A percentile compares a stretch with the other conserved stretches of the same genome.
phyloP scores from a whole-genome alignment of 1,140 invertebrate genomes.

The Drosophila parvula region DNA sequence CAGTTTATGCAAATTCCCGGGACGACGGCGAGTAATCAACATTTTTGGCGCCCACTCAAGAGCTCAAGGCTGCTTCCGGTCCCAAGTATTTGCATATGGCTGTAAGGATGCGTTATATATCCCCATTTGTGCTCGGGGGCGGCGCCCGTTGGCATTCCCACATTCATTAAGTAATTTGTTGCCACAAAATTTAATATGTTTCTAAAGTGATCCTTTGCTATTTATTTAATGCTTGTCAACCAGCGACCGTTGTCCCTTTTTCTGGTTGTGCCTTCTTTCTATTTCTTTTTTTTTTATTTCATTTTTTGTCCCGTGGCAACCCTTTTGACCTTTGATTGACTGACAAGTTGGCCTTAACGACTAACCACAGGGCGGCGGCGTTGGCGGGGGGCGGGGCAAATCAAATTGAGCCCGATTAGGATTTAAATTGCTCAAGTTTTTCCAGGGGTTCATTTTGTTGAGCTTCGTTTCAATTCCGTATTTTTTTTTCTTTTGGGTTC shows the following conservation, averaged over 20 bases:
- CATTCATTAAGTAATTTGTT: slow-evolving; percentile 79
- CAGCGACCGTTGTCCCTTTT: slow-evolving; percentile 42
- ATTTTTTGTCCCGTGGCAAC: slow-evolving; percentile 24
- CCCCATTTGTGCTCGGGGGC: slow-evolving; percentile 9
- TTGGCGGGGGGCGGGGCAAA: slow-evolving; percentile 10
- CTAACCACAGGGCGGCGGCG: slow-evolving; percentile 16
- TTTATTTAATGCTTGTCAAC: slow-evolving; percentile 72
- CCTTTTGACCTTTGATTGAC: slow-evolving; percentile 80
- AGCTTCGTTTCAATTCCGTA: neutral
- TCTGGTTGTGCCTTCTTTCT: slow-evolving; percentile 7
- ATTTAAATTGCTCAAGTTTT: slow-evolving; percentile 66
- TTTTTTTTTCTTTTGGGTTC: slow-evolving; percentile 1
- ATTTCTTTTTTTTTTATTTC: neutral
- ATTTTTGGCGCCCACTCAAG: slow-evolving; percentile 61
- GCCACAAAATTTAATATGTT: slow-evolving; percentile 80
- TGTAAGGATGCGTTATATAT: slow-evolving; percentile 27
- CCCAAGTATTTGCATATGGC: slow-evolving; percentile 59
- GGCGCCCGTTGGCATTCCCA: slow-evolving; percentile 39
- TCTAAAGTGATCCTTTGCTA: slow-evolving; percentile 58
- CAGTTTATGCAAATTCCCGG: slow-evolving; percentile 65
- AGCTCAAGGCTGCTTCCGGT: slow-evolving; percentile 18
- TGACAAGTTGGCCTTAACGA: slow-evolving; percentile 77
- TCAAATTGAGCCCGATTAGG: slow-evolving; percentile 59
- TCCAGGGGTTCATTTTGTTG: slow-evolving; percentile 44
- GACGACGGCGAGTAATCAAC: slow-evolving; percentile 36